Percentiles rank a stretch among this genome's conserved stretches.
These are phyloP conservation scores for Tylochromis polylepis DNA, from an alignment of 2,113 vertebrate genomes.

Conservation along the genomic window DNA sequence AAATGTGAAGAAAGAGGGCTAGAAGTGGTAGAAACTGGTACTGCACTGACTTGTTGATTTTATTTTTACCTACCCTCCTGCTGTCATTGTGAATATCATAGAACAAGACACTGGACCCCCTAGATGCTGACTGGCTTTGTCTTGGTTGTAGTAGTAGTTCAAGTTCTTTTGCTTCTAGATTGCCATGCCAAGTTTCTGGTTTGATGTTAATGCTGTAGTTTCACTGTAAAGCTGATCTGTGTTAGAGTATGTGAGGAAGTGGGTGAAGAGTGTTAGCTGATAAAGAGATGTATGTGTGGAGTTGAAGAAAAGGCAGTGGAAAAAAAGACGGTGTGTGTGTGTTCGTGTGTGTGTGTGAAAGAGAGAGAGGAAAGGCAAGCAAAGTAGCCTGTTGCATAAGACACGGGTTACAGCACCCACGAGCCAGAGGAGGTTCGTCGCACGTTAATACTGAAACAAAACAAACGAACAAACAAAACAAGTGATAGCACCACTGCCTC, in stretches of 20 bases:
- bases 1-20: constrained; percentile 42
- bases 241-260: constrained; percentile 20
- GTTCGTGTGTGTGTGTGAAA: neutral
- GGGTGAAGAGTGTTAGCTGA: neutral
- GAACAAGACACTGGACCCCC: constrained; percentile 13
- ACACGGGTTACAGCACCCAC: neutral
- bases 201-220: constrained; percentile 31
- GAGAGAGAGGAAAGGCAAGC: neutral
- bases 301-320: neutral
- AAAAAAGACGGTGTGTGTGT: neutral
- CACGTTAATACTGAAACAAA: neutral
- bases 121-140: constrained; percentile 23
- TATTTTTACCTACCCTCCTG: constrained; percentile 19
- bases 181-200: constrained; percentile 10
- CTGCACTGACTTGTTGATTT: constrained; percentile 67
- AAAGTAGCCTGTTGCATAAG: constrained; percentile 24
- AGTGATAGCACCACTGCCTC: neutral
- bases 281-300: neutral
- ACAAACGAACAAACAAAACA: neutral
- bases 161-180: constrained; percentile 16
- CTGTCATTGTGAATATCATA: constrained; percentile 34
- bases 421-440: neutral
- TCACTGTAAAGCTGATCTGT: constrained; percentile 19
- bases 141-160: constrained; percentile 4
- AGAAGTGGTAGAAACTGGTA: constrained; percentile 53